Evolutionary conservation across 2,888 invertebrate genomes (phyloP).

Genomic region (Frankliniella fusca): DNA sequence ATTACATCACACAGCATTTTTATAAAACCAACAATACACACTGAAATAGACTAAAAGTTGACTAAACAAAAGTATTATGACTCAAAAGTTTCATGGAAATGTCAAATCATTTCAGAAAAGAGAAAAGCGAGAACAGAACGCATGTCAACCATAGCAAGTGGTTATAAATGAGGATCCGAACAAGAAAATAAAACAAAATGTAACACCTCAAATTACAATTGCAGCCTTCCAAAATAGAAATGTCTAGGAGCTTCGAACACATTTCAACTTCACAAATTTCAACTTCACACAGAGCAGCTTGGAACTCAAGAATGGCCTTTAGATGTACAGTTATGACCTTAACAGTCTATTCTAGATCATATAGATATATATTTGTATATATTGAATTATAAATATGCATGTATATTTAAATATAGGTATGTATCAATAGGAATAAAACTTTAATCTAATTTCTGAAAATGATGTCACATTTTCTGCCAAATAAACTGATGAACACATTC

Average conservation of each 20-base stretch:
- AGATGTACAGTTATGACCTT: background rate
- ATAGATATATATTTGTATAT: constrained; percentile 2
- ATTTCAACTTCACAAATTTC: no score
- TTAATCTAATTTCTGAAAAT: background rate
- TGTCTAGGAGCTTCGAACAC: background rate
- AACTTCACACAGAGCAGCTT: no score
- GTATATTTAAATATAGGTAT: constrained; percentile 1
- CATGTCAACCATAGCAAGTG: background rate
- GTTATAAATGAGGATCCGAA: background rate
- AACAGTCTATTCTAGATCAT: constrained; percentile 18
- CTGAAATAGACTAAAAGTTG: no score
- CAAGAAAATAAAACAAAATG: background rate
- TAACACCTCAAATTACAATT: no score
- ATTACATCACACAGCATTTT: no score
- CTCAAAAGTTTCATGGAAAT: no score
- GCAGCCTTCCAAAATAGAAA: no score
- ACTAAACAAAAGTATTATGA: no score
- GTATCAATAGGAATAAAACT: constrained; percentile 14
- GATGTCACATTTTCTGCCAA: background rate
- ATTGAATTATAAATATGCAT: constrained; percentile 3
- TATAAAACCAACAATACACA: no score
- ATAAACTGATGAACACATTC: constrained; percentile 26
- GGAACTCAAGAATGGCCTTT: background rate
- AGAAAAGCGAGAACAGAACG: no score
- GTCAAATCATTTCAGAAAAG: no score